phyloP scores from a whole-genome alignment of 2,888 invertebrate species.

The Machimus atricapillus region DNA sequence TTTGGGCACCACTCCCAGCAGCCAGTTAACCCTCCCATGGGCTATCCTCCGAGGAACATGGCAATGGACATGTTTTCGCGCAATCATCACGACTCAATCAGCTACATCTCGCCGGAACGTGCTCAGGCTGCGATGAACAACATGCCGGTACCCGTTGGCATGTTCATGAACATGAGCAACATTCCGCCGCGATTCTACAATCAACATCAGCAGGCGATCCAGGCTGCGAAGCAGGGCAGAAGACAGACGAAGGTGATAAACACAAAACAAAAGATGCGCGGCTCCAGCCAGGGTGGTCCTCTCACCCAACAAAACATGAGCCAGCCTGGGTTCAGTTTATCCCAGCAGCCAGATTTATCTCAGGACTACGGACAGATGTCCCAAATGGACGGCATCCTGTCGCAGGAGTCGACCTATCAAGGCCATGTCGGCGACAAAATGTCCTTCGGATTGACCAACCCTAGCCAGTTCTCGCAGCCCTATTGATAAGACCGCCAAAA shows the following conservation, averaged over 20 bases:
- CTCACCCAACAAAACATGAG: constrained; percentile 79
- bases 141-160: constrained; percentile 91
- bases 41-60: constrained; percentile 50
- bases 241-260: constrained; percentile 55
- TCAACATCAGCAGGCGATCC: constrained; percentile 73
- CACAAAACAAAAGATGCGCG: constrained; percentile 49
- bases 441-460: constrained; percentile 55
- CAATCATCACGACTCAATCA: constrained; percentile 86
- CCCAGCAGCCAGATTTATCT: constrained; percentile 67
- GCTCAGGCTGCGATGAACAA: constrained; percentile 77
- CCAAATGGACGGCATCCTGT: constrained; percentile 92
- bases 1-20: constrained; percentile 22
- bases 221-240: constrained; percentile 62
- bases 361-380: constrained; percentile 67
- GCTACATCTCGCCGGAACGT: constrained; percentile 88
- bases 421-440: constrained; percentile 54
- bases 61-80: constrained; percentile 71
- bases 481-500: constrained; percentile 56
- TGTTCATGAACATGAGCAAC: constrained; percentile 90
- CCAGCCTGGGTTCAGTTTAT: constrained; percentile 72
- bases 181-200: constrained; percentile 79
- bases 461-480: constrained; percentile 62
- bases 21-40: constrained; percentile 45
- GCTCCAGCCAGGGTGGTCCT: constrained; percentile 69
- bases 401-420: constrained; percentile 89